Conservation (phyloP, 2,113 vertebrate species). For the Pelvicachromis taeniatus region DNA sequence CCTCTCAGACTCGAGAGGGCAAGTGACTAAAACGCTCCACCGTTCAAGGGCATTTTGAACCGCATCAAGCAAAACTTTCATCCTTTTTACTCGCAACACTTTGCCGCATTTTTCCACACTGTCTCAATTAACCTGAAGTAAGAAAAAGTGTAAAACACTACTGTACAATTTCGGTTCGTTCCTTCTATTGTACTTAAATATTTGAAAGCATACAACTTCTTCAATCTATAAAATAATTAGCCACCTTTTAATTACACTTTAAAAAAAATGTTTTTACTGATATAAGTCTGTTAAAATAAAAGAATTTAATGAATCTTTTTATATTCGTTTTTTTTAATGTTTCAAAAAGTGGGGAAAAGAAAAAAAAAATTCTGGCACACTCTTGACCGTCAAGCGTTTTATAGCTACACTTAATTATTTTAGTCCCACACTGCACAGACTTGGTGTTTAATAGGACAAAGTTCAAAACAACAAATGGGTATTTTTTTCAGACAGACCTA, state of each 20-base stretch:
- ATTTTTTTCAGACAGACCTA: neutral
- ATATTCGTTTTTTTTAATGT: neutral
- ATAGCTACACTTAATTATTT: neutral
- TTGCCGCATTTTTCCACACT: neutral
- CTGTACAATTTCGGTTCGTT: neutral
- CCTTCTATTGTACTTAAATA: neutral
- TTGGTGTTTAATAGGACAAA: neutral
- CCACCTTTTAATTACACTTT: neutral
- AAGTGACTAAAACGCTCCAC: neutral
- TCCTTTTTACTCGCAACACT: neutral
- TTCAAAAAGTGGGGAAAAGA: neutral
- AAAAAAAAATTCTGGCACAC: neutral
- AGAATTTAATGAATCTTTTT: neutral
- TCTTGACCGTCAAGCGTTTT: neutral
- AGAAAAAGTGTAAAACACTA: neutral
- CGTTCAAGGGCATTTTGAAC: neutral
- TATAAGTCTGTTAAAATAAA: neutral
- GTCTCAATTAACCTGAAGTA: neutral
- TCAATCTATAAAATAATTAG: neutral
- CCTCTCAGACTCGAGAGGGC: neutral
- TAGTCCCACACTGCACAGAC: neutral
- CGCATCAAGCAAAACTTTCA: neutral
- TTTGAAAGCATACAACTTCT: neutral
- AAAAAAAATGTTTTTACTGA: neutral
- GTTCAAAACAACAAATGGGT: neutral